Evolutionary conservation across 30 jellyfish, hydroid and myxozoan species (phyloP), one percentile per base, ranked within the genome.

Genomic region (Cassiopea xamachana): DNA sequence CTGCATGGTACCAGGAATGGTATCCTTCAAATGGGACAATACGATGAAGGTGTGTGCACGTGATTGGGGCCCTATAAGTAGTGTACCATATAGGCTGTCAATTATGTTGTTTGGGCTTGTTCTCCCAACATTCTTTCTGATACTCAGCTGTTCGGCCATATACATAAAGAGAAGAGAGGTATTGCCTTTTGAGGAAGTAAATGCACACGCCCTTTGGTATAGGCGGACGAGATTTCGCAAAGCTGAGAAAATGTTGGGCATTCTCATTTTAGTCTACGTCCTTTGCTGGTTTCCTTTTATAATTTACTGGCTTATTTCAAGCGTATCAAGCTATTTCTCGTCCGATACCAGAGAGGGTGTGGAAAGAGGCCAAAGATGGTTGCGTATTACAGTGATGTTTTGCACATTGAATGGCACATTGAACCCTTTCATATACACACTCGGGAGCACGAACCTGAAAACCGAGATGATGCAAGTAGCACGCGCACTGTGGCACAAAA

Each of bases 281-380:
- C 39, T 90, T 15, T 89, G 97, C 81, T 94, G 98, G 98, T 77
- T 90, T 55, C 98, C 98, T 16, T 94, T 94, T 78, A 84, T 72
- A 43, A 17, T 87, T 4, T 94, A 90, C 86, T 94, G 98, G 98
- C 73, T 86, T 6, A 46, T 94, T 19, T 50, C 62, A 47, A 85
- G 92, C 45, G 85, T 92, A 15, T 61, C 98, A 14, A 73, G 59
- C 74, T 90, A 81, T 75, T 89, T 92, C 46, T 64, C 96, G 19
- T 81, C 50, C 15, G 87, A 75, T n/a, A 90, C 90, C 8, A 19
- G 45, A 48, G 89, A 72, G 16, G 98, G 98, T 39, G 73, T 50
- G 79, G 74, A 67, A 44, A 62, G 61, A 9, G 19, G 95, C 50
- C 86, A 47, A 45, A 92, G 98, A 8, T 94, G 98, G 98, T 84